phyloP scores from a whole-genome alignment of 2,797 vertebrate genomes.

The Dryobates pubescens region DNA sequence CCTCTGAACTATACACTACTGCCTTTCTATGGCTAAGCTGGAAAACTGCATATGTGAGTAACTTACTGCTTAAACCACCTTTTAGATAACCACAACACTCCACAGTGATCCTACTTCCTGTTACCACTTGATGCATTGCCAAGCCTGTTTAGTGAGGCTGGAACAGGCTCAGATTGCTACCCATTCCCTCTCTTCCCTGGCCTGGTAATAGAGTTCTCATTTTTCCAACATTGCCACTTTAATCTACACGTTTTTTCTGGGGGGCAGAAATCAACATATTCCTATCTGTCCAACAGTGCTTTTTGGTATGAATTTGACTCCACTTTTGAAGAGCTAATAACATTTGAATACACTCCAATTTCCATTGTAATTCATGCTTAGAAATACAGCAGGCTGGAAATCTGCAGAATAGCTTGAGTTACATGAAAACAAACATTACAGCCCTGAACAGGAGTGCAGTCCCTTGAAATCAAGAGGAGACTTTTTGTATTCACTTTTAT shows the following conservation, averaged over 20 bases:
- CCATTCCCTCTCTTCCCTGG: neutral
- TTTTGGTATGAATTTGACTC: slow-evolving; percentile 8
- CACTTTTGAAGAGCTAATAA: neutral
- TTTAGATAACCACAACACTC: neutral
- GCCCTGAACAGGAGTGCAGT: neutral
- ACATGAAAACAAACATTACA: neutral
- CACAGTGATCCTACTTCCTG: neutral
- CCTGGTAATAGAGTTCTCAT: neutral
- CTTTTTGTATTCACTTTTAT: neutral
- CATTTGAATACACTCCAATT: neutral
- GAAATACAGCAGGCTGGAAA: neutral
- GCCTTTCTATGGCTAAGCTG: neutral
- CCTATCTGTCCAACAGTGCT: neutral
- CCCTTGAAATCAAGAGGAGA: neutral
- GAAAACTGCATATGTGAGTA: neutral
- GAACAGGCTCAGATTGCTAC: neutral
- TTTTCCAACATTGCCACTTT: neutral
- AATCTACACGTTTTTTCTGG: neutral
- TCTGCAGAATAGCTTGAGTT: neutral
- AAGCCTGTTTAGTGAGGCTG: neutral
- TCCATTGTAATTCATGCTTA: neutral
- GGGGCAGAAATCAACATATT: neutral
- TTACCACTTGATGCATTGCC: neutral
- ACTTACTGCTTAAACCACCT: neutral
- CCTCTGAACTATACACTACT: neutral